phyloP scores from a whole-genome alignment of 2,113 vertebrate genomes.

The Chunga burmeisteri region DNA sequence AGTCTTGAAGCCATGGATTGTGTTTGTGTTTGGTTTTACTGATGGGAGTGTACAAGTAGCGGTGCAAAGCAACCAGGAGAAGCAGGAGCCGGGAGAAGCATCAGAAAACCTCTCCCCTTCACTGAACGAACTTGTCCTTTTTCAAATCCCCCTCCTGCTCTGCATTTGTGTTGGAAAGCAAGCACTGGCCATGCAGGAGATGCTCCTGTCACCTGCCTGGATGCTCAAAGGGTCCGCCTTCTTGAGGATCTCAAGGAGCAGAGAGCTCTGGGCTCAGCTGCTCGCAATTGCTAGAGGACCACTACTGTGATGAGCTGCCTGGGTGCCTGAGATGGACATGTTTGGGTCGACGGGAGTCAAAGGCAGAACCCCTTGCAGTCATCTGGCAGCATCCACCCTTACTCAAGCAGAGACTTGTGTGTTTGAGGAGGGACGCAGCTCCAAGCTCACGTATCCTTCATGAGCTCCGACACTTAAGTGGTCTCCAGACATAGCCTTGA shows the following conservation, averaged over 20 bases:
- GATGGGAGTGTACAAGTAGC: not conserved
- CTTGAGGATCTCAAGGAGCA: not conserved
- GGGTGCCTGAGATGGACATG: not conserved
- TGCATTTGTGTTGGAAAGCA: not conserved
- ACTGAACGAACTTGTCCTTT: not conserved
- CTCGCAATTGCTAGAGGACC: not conserved
- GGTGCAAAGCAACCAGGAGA: not conserved
- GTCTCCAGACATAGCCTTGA: not conserved
- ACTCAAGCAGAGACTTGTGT: not conserved
- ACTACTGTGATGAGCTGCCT: not conserved
- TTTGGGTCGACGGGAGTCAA: not conserved
- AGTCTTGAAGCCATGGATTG: not conserved
- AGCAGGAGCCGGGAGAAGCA: not conserved
- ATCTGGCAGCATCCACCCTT: not conserved
- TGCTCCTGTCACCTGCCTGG: not conserved
- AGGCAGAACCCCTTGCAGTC: not conserved
- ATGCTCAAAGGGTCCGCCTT: not conserved
- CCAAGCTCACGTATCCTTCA: not conserved
- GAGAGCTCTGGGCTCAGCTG: not conserved
- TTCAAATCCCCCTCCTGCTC: not conserved
- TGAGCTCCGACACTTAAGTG: not conserved
- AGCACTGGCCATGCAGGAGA: not conserved
- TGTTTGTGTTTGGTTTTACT: not conserved
- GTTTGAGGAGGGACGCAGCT: not conserved
- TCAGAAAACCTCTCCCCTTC: not conserved